A percentile compares a stretch with the other conserved stretches of the same genome.
phyloP scores from a whole-genome alignment of 2,888 invertebrate species.

The Drosophila histrio region DNA sequence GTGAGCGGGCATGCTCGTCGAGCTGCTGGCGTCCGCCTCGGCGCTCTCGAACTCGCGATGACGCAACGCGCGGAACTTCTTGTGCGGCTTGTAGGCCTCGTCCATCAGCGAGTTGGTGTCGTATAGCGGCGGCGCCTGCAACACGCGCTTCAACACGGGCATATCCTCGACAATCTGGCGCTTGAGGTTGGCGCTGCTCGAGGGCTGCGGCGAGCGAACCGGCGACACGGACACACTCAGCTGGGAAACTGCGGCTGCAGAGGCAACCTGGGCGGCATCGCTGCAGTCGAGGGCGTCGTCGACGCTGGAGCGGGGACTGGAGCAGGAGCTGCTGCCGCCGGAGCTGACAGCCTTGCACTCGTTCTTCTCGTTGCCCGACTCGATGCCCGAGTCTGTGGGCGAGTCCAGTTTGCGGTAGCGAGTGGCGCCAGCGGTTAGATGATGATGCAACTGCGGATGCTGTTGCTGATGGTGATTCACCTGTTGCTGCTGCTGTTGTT shows the following conservation, averaged over 20 bases:
- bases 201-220: slow-evolving; percentile 83
- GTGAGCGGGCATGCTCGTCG: slow-evolving; percentile 82
- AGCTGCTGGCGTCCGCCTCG: slow-evolving; percentile 86
- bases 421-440: slow-evolving; percentile 74
- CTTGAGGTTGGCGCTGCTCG: slow-evolving; percentile 81
- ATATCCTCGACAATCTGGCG: slow-evolving; percentile 91
- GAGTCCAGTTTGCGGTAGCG: slow-evolving; percentile 94
- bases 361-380: slow-evolving; percentile 95
- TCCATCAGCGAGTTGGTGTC: slow-evolving; percentile 96
- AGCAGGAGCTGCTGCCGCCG: slow-evolving; percentile 91
- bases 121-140: slow-evolving; percentile 96
- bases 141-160: slow-evolving; percentile 96
- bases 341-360: slow-evolving; percentile 91
- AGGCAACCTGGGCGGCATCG: slow-evolving; percentile 64
- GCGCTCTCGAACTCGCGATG: slow-evolving; percentile 91
- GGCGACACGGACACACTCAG: slow-evolving; percentile 79
- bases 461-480: slow-evolving; percentile 69
- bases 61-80: slow-evolving; percentile 95
- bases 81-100: slow-evolving; percentile 97
- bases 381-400: slow-evolving; percentile 96
- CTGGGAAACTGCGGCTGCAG: slow-evolving; percentile 55
- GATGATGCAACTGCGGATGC: slow-evolving; percentile 71
- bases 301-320: slow-evolving; percentile 92
- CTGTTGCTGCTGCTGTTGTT: slow-evolving; percentile 54
- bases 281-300: slow-evolving; percentile 90